Base-by-base conservation (phyloP, 2,888 invertebrate species). In the Lomographa bimaculata region DNA sequence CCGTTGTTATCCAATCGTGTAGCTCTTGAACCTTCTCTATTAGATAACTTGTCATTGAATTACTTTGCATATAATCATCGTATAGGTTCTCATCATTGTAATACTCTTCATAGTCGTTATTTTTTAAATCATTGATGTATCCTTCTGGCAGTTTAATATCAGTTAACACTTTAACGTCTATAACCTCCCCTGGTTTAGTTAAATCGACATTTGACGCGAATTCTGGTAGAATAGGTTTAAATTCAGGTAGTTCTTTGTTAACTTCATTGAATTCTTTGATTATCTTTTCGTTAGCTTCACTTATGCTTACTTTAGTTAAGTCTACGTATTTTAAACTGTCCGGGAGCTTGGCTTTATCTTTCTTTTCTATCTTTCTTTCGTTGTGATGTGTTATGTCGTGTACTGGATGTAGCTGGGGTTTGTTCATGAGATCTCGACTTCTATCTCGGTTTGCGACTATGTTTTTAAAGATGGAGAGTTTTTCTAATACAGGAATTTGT, bases 1-100 rank as follows among this genome's bases (percentile, higher is more conserved):
- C 89, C 0, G 73, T 58, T 0, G 73, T 73, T 0, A 91, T 76
- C 90, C 91, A 90, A 38, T 90, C 87, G 40, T 90, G 86, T 0
- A 91, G 46, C 1, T 91, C 90, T 40, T 89, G 89, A 0, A 91
- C 77, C 34, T 90, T 86, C 39, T 90, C 89, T 28, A 90, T 87
- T 0, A 91, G 52, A 33, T 90, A 91, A 34, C 72, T 81, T 0
- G 86, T 82, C 81, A 90, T 79, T 0, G 87, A 73, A 9, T 85
- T 86, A 2, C 83, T 86, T 38, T 87, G 79, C 63, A 89, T 79
- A 11, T 89, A 90, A 46, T 89, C 89, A 1, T 89, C 82, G 33
- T 89, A 89, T 0, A 86, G 35, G 18, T 83, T 81, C 0, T 85
- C 79, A 30, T 90, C 87, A 4, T 83, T 79, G 42, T 89, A 85